These are phyloP conservation scores for Ernsta delagoae DNA, from an alignment of 2,888 invertebrate species.

Conservation along the genomic window DNA sequence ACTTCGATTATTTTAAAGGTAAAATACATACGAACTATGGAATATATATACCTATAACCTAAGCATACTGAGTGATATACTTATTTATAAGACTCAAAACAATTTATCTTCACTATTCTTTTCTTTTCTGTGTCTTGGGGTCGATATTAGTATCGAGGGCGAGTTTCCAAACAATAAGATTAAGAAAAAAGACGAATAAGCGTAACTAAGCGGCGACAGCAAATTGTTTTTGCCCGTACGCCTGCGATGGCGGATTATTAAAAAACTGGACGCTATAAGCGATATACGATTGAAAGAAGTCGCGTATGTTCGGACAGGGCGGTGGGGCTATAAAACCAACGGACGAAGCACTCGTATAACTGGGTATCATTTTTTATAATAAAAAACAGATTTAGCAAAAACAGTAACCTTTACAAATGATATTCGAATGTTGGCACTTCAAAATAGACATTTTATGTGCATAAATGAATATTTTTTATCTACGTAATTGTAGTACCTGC, in stretches of 20 bases:
- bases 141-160: background rate
- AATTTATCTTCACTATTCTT: background rate
- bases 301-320: conserved; percentile 62
- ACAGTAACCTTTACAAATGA: no score
- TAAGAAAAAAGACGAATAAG: conserved; percentile 46
- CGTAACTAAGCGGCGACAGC: conserved; percentile 53
- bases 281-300: conserved; percentile 69
- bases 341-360: conserved; percentile 24
- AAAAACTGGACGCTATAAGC: conserved; percentile 72
- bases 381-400: no score
- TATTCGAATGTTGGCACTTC: no score
- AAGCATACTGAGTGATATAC: no score
- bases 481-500: no score
- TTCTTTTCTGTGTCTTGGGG: background rate
- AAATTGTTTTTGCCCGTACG: conserved; percentile 65
- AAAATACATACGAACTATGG: no score
- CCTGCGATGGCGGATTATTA: conserved; percentile 66
- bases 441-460: no score
- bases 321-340: conserved; percentile 51
- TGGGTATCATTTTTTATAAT: background rate
- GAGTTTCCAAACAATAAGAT: conserved; percentile 49
- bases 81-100: background rate
- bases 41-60: no score
- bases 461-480: no score
- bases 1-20: no score